Evolutionary conservation across 2,888 invertebrate genomes (phyloP).

Genomic region (Sesia bembeciformis): DNA sequence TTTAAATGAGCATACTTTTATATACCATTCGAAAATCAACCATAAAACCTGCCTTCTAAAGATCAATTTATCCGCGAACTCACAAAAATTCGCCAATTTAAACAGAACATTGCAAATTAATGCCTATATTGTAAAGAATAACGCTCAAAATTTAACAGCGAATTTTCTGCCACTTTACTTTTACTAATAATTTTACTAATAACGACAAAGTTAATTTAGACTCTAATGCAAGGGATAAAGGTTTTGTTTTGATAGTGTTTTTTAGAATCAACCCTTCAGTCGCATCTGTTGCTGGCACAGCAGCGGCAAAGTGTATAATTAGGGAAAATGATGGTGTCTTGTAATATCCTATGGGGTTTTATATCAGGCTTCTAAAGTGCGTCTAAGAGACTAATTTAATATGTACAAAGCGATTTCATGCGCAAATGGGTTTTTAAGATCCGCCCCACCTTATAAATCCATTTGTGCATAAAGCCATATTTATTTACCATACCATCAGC

Average conservation of each 20-base stretch:
- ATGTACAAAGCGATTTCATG: neutral
- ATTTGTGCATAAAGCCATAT: too few relatives aligned
- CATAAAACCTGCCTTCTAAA: neutral
- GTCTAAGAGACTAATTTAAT: neutral
- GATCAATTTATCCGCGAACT: neutral
- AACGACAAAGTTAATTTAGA: neutral
- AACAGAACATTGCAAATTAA: neutral
- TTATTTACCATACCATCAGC: too few relatives aligned
- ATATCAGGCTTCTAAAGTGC: conserved; percentile 1
- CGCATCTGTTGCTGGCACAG: conserved; percentile 21
- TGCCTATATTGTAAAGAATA: neutral
- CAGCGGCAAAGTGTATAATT: conserved; percentile 27
- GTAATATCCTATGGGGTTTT: conserved; percentile 18
- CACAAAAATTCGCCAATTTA: neutral
- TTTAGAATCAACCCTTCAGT: neutral
- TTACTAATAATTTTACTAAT: neutral
- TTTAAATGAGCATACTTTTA: neutral
- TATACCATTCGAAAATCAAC: neutral
- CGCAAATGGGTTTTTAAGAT: too few relatives aligned
- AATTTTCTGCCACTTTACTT: neutral
- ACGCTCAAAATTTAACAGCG: neutral
- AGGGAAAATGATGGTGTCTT: conserved; percentile 26
- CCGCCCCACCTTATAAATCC: too few relatives aligned
- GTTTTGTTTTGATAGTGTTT: neutral
- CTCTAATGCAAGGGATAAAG: neutral